phyloP scores from a whole-genome alignment of 2,113 vertebrate species.

The Guaruba guarouba region DNA sequence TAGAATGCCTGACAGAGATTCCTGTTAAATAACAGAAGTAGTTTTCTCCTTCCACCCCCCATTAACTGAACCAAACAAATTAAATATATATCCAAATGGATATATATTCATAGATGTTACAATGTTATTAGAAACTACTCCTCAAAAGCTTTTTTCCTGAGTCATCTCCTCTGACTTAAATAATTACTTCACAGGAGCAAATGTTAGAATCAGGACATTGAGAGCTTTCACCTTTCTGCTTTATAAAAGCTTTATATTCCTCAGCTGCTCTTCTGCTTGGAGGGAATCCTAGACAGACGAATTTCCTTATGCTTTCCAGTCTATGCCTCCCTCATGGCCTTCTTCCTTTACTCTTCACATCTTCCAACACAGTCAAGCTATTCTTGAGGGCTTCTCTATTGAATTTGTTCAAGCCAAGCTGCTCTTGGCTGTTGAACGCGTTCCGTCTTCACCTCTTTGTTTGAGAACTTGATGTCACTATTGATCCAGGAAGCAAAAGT shows the following conservation, averaged over 20 bases:
- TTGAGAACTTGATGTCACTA: background rate
- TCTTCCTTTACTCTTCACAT: background rate
- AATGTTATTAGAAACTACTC: background rate
- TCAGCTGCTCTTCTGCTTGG: background rate
- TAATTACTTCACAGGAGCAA: background rate
- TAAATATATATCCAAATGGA: background rate
- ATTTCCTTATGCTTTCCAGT: background rate
- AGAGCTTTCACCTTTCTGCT: background rate
- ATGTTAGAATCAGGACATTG: background rate
- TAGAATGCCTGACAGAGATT: background rate
- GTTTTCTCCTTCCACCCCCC: background rate
- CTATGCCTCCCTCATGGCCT: background rate
- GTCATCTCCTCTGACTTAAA: background rate
- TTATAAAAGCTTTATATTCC: slow-evolving; percentile 14
- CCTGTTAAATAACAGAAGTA: background rate
- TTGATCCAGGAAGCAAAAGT: background rate
- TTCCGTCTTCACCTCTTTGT: background rate
- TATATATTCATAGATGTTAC: background rate
- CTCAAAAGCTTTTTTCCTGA: background rate
- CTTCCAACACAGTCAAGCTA: background rate
- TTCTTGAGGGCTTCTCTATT: background rate
- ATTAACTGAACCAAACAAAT: background rate
- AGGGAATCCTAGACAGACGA: background rate
- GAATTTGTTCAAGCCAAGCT: background rate
- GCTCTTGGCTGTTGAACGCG: background rate